phyloP scores from a whole-genome alignment of 92 coral and sea anemone genomes.

The Virgularia gustaviana region DNA sequence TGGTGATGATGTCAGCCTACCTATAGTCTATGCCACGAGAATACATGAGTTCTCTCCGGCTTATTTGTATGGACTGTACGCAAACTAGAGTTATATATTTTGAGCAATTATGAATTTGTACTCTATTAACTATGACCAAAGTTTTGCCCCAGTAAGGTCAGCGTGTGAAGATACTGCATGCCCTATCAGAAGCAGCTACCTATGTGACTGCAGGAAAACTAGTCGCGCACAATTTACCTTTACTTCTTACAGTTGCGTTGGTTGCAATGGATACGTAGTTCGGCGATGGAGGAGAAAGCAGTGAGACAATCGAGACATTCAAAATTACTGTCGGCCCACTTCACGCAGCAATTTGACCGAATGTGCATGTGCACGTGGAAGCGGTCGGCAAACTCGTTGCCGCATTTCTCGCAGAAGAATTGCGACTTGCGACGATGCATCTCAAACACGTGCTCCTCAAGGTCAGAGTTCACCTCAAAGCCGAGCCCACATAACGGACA shows the following conservation, averaged over 20 bases:
- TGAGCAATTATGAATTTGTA: too few relatives aligned
- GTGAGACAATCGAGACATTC: slow-evolving; percentile 34
- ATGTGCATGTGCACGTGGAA: slow-evolving; percentile 38
- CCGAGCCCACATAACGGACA: slow-evolving; percentile 38
- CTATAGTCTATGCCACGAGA: too few relatives aligned
- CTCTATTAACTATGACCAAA: too few relatives aligned
- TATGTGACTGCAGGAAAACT: too few relatives aligned
- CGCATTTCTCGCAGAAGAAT: slow-evolving; percentile 26
- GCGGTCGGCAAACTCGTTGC: slow-evolving; percentile 28
- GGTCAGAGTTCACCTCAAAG: slow-evolving; percentile 25
- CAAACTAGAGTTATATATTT: too few relatives aligned
- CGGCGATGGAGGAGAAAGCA: slow-evolving; percentile 23
- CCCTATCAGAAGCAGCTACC: too few relatives aligned
- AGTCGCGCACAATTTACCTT: too few relatives aligned
- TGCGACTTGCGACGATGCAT: slow-evolving; percentile 40
- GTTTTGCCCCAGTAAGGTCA: too few relatives aligned
- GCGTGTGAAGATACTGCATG: too few relatives aligned
- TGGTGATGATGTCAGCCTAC: too few relatives aligned
- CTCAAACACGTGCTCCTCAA: slow-evolving; percentile 32
- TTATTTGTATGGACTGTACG: too few relatives aligned
- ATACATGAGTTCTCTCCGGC: too few relatives aligned
- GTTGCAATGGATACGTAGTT: slow-evolving; percentile 39
- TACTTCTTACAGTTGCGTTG: slow-evolving; percentile 15
- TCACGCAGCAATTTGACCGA: slow-evolving; percentile 36
- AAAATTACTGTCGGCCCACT: slow-evolving; percentile 37